Percentiles rank a stretch among this genome's conserved stretches.
Conservation (phyloP, 2,888 invertebrate species). For the Belgica antarctica region DNA sequence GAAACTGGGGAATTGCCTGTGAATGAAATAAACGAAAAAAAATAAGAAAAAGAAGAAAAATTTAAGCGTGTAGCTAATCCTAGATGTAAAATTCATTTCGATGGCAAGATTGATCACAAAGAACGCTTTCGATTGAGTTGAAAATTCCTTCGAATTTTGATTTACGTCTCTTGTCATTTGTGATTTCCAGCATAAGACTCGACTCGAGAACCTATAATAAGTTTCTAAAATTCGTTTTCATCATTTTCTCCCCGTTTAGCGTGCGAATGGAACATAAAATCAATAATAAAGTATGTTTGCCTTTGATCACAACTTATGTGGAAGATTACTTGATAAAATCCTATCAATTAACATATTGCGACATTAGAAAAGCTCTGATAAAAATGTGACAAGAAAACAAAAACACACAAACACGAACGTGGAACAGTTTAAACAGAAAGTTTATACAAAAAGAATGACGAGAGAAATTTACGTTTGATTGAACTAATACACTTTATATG, state of each 20-base stretch:
- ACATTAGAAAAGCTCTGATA: no score
- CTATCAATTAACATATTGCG: slow-evolving; percentile 15
- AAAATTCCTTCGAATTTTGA: neutral
- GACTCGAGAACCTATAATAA: neutral
- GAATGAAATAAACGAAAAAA: neutral
- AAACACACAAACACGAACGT: neutral
- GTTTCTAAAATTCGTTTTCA: neutral
- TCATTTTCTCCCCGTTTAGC: neutral
- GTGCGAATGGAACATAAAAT: neutral
- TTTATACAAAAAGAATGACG: slow-evolving; percentile 15
- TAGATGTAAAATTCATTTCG: neutral
- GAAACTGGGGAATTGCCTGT: neutral
- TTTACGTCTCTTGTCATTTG: no score
- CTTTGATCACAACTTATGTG: neutral
- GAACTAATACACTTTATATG: neutral
- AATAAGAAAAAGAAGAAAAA: neutral
- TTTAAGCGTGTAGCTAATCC: neutral
- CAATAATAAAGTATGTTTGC: neutral
- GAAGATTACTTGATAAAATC: neutral
- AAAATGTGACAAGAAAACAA: no score
- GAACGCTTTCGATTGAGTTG: neutral
- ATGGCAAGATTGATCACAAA: neutral
- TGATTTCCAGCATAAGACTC: neutral
- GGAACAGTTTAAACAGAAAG: neutral
- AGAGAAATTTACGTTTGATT: no score